These are phyloP conservation scores for Chrysoperla carnea DNA, from an alignment of 1,140 invertebrate species.

Conservation along the genomic window DNA sequence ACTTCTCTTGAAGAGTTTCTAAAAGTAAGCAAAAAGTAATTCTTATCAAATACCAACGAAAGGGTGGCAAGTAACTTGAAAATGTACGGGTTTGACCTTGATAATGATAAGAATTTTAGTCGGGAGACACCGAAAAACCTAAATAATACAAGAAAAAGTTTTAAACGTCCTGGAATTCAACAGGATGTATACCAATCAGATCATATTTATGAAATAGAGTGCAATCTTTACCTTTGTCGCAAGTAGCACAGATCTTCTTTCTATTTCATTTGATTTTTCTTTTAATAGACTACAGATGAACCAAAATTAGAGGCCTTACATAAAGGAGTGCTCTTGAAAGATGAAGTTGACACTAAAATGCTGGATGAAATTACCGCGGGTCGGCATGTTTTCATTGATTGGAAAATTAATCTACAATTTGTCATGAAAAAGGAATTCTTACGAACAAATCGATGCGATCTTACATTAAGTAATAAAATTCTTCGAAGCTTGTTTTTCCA, in stretches of 20 bases:
- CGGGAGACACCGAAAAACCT: background rate
- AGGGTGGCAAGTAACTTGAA: no score
- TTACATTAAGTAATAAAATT: constrained; percentile 36
- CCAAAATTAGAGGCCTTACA: constrained; percentile 31
- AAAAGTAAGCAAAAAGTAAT: no score
- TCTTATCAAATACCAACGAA: no score
- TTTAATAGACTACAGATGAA: constrained; percentile 30
- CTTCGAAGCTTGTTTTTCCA: background rate
- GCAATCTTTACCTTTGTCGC: no score
- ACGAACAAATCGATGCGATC: constrained; percentile 44
- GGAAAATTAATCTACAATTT: constrained; percentile 53
- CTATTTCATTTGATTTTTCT: no score
- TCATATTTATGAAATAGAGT: no score
- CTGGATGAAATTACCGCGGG: constrained; percentile 38
- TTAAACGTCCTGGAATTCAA: no score
- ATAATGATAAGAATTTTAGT: background rate
- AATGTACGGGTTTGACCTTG: background rate
- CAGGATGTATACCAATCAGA: no score
- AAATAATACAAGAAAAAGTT: no score
- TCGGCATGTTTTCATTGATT: constrained; percentile 61
- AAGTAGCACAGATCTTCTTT: no score
- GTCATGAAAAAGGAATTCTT: constrained; percentile 45
- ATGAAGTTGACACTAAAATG: constrained; percentile 24
- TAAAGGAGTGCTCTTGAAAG: constrained; percentile 30
- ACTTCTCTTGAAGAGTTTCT: constrained; percentile 57